Conservation (phyloP, 1,140 invertebrate genomes). For the Conopomorpha cramerella region DNA sequence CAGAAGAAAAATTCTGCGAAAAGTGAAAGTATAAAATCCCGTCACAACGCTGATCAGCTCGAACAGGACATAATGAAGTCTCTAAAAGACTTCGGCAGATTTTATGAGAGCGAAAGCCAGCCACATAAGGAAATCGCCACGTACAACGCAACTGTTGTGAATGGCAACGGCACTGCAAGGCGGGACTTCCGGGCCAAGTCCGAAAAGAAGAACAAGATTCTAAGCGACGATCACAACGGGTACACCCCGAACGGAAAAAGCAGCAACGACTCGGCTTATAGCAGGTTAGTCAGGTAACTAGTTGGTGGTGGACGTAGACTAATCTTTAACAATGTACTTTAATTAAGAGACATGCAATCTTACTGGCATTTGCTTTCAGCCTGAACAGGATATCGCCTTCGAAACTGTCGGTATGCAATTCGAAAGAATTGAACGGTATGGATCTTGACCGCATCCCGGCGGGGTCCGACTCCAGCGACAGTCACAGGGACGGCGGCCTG, state of each 20-base stretch:
- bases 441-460: constrained; percentile 26
- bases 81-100: constrained; percentile 54
- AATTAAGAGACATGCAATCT: too few relatives aligned
- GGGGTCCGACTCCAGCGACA: constrained; percentile 32
- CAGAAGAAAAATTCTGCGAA: constrained; percentile 38
- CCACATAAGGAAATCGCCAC: constrained; percentile 19
- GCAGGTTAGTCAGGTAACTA: constrained; percentile 61
- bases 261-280: constrained; percentile 54
- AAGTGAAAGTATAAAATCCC: constrained; percentile 23
- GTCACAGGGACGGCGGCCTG: constrained; percentile 37
- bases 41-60: constrained; percentile 42
- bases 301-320: too few relatives aligned
- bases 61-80: constrained; percentile 59
- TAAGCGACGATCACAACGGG: constrained; percentile 24
- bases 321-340: too few relatives aligned
- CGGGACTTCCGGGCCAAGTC: constrained; percentile 25
- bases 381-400: constrained; percentile 51
- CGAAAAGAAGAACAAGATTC: constrained; percentile 26
- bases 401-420: constrained; percentile 40
- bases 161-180: constrained; percentile 19
- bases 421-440: constrained; percentile 32
- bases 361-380: too few relatives aligned
- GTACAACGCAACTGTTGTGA: constrained; percentile 17
- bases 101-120: constrained; percentile 39
- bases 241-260: constrained; percentile 41